Base-by-base conservation (phyloP, 2,113 vertebrate species). In the Tachycineta bicolor region DNA sequence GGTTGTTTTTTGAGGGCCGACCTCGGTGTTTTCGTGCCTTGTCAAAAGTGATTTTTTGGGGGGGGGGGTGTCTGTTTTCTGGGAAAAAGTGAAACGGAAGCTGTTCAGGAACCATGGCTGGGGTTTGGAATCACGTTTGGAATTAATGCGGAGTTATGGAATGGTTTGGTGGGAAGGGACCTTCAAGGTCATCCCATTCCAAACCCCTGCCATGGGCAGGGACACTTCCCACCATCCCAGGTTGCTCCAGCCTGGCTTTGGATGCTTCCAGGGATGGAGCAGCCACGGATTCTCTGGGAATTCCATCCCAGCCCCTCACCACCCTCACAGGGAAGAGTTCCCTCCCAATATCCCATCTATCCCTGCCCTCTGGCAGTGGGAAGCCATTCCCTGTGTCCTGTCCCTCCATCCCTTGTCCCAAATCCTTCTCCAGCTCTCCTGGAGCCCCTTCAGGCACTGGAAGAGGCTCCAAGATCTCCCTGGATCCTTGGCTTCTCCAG, bases 401-500 rank as follows among this genome's bases (percentile, higher is more conserved):
- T 47, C 41, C 10, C 9, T 55, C 29, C 33, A 19, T 63, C 1
- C 58, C 17, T 43, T 14, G 2, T 43, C 44, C 62, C 1, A 21
- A 52, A 0, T 59, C 31, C 37, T 11, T 52, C 53, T 50, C 71
- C 62, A 64, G 7, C 29, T 34, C 31, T 23, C 59, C 6, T 58
- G 59, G 25, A 73, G 8, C 31, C 14, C 14, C 34, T 80, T 43
- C 0, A 64, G 34, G 6, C 43, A 1, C 49, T 34, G 43, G 17
- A 67, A 80, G 2, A 0, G 2, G 5, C 25, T 71, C 65, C 2
- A 0, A 31, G 43, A 0, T 50, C 3, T 80, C 14, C 18, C 10
- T 41, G 31, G 26, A 73, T 14, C 34, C 17, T 58, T 58, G 2
- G 0, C 6, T 64, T 50, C 8, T 65, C 50, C 76, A 50, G 25